Base-by-base conservation (phyloP, 1,140 invertebrate species). In the Apocrypta bakeri region DNA sequence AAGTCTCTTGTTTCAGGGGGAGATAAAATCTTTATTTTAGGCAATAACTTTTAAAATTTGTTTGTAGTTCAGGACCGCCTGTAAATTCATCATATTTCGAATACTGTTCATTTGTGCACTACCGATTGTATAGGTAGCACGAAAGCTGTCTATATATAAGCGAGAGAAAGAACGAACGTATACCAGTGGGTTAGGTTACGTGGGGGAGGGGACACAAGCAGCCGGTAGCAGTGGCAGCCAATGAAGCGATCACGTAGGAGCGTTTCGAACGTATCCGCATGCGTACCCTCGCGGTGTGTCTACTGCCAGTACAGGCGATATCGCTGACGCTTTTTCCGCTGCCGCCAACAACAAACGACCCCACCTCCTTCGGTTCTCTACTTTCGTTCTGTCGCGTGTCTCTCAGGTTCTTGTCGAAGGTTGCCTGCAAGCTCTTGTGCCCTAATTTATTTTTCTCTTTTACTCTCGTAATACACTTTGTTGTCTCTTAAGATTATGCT, bases 241-340 rank as follows among this genome's bases (percentile, higher is more conserved):
- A 88, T 88, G 86, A 87, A 88, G 84, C 85, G 82, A 85, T 85
- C 84, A 85, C 77, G 85, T 64, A 82, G 84, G 83, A 83, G 81
- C 74, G 73, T 76, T 83, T 77, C 82, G 63, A 25, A 85, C 85
- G 78, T 71, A 84, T 73, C 33, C 79, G 77, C 81, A 84, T 81
- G 82, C 78, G 82, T 68, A 24, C 25, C 48, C 17, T 56, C 1
- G 27, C 48, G 21, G 27, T 14, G 73, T 75, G 48, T 9, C 33
- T 37, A 37, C 33, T 31, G 12, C 27, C 48, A 14, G 12, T 27
- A 27, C 63, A 64, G 24, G 63, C 63, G 63, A 64, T 24, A 24
- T 9, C 25, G 8, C 24, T 24, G 63, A 63, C 27, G 17, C 48
- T 75, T 12, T 56, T 27, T 73, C 71, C 74, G 17, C 29, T 12